Evolutionary conservation across 1,140 invertebrate genomes (phyloP), one percentile per base, ranked within the genome.

Genomic region (Drosophila suzukii): DNA sequence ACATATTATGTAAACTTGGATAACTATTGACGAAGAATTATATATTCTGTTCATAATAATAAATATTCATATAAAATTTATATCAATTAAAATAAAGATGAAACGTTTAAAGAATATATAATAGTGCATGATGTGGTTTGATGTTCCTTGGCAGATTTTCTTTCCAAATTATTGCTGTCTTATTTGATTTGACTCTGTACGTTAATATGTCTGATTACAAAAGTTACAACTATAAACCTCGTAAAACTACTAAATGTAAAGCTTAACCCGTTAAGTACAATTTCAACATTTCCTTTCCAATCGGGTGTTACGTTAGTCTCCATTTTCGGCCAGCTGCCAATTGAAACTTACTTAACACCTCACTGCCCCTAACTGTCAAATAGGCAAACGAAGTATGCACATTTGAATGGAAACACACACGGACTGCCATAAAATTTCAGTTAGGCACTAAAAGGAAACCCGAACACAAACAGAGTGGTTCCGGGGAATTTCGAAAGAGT

Each of bases 281-380:
- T 38, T 39, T 20, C 11, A 11, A 32, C 60, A 63, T 47, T 61
- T 65, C 15, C 15, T 47, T 30, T 38, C 2, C 7, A 20, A 20
- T 24, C 34, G 12, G 15, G 11, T 20, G 44, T 47, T 6, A 38
- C 15, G 24, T 13, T 39, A 4, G 11, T 13, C 38, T 1, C 36
- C 56, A 20, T n/a, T 49, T 62, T 49, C 34, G 63, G 53, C 34
- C 65, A 86, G 78, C 78, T 85, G 78, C 17, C 67, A 51, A 20
- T 60, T 49, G 32, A 43, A 75, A 61, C 41, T 66, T 62, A 70
- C 73, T 67, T 78, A 78, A 70, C 82, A 81, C 78, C 78, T 84
- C 39, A 32, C 39, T 50, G 56, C 32, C 24, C 59, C 44, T 38
- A 12, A 56, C 46, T 17, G 41, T 72, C 43, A 49, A 67, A 56